phyloP scores from a whole-genome alignment of 2,797 vertebrate species.

The Anas georgica region DNA sequence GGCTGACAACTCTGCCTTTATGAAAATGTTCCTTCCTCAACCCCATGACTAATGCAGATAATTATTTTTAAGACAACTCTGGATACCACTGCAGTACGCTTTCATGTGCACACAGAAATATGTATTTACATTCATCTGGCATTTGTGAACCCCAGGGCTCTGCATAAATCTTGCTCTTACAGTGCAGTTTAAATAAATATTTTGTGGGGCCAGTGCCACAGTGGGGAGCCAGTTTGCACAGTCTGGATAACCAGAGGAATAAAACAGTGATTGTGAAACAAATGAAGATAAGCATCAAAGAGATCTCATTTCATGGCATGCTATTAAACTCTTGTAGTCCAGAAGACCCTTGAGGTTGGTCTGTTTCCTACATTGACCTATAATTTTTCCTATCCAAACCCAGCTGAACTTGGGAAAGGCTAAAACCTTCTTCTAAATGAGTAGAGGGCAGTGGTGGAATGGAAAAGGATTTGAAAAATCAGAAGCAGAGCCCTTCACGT shows the following conservation, averaged over 20 bases:
- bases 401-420: not conserved
- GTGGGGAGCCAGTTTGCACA: not conserved
- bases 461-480: not conserved
- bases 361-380: accelerated
- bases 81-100: not conserved
- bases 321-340: not conserved
- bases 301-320: not conserved
- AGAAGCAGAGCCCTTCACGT: not conserved
- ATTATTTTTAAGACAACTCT: constrained; percentile 68
- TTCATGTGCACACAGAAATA: not conserved
- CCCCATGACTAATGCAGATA: constrained; percentile 64
- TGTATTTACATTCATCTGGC: not conserved
- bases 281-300: not conserved
- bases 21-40: constrained; percentile 47
- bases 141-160: not conserved
- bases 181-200: not conserved
- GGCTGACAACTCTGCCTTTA: constrained; percentile 60
- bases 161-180: not conserved
- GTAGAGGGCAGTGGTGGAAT: not conserved
- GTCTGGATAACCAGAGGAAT: not conserved
- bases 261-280: not conserved
- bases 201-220: not conserved
- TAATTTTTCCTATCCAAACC: not conserved
- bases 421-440: not conserved
- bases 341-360: accelerated